A percentile compares a stretch with the other conserved stretches of the same genome.
phyloP scores from a whole-genome alignment of 2,797 vertebrate genomes.

The Manis pentadactyla region DNA sequence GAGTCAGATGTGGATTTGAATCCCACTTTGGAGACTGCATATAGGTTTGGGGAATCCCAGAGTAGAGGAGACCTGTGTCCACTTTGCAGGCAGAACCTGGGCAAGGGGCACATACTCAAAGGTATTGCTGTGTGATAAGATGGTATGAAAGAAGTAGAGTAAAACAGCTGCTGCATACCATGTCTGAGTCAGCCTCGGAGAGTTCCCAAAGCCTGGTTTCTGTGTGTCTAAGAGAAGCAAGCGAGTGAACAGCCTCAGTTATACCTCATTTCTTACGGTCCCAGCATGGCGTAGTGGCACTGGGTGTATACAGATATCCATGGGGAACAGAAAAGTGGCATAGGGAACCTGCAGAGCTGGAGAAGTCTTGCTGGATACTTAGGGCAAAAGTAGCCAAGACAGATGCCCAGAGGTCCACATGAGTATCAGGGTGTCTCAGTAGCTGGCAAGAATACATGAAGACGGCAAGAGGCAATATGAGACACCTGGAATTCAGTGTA shows the following conservation, averaged over 20 bases:
- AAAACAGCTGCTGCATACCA: rapidly evolving
- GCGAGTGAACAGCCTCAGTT: background rate
- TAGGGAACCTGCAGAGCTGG: background rate
- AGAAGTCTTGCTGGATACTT: background rate
- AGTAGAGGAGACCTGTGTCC: background rate
- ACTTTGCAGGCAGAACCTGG: background rate
- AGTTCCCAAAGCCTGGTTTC: background rate
- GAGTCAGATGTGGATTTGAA: background rate
- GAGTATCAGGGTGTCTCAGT: rapidly evolving
- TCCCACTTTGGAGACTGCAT: background rate
- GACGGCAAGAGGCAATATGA: background rate
- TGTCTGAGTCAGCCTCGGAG: background rate
- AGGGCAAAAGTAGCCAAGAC: background rate
- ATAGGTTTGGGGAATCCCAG: background rate
- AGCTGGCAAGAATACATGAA: rapidly evolving
- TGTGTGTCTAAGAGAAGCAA: background rate
- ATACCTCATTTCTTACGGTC: background rate
- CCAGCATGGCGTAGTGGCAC: background rate
- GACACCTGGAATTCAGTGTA: background rate
- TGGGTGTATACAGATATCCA: background rate
- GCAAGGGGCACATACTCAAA: background rate
- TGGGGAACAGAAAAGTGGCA: background rate
- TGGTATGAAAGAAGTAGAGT: background rate
- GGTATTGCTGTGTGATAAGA: background rate
- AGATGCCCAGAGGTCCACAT: background rate